Percentiles rank a stretch among this genome's conserved stretches.
phyloP scores from a whole-genome alignment of 2,888 invertebrate genomes.

The Agrilus mali region DNA sequence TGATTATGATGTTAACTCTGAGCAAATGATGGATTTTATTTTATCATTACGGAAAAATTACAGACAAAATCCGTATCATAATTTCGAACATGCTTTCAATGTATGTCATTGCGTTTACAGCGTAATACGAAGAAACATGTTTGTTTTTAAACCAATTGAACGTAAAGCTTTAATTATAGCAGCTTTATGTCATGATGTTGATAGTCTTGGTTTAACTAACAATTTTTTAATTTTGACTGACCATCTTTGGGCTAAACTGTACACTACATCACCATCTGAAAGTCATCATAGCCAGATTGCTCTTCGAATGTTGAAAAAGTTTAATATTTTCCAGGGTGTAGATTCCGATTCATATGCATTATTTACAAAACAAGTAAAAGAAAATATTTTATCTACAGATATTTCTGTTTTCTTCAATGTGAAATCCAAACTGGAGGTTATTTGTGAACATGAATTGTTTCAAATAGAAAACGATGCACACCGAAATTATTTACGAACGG shows the following conservation, averaged over 20 bases:
- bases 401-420: slow-evolving; percentile 42
- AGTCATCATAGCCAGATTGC: slow-evolving; percentile 47
- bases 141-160: slow-evolving; percentile 39
- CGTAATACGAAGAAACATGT: slow-evolving; percentile 37
- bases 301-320: slow-evolving; percentile 43
- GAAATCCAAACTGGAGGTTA: slow-evolving; percentile 40
- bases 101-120: slow-evolving; percentile 49
- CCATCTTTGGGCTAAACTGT: slow-evolving; percentile 42
- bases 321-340: slow-evolving; percentile 37
- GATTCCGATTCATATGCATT: slow-evolving; percentile 30
- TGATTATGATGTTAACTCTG: slow-evolving; percentile 31
- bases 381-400: slow-evolving; percentile 47
- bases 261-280: slow-evolving; percentile 44
- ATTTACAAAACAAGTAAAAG: slow-evolving; percentile 40
- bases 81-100: slow-evolving; percentile 49
- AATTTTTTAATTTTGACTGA: slow-evolving; percentile 43
- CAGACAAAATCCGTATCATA: slow-evolving; percentile 45
- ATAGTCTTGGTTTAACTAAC: slow-evolving; percentile 50
- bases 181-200: slow-evolving; percentile 48
- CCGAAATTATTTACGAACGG: slow-evolving; percentile 40
- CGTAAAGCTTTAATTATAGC: slow-evolving; percentile 41
- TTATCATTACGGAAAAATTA: slow-evolving; percentile 38
- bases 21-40: slow-evolving; percentile 35
- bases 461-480: slow-evolving; percentile 39
- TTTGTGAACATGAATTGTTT: slow-evolving; percentile 36